Evolutionary conservation across 2,888 invertebrate species (phyloP).

Genomic region (Sympetrum striolatum): DNA sequence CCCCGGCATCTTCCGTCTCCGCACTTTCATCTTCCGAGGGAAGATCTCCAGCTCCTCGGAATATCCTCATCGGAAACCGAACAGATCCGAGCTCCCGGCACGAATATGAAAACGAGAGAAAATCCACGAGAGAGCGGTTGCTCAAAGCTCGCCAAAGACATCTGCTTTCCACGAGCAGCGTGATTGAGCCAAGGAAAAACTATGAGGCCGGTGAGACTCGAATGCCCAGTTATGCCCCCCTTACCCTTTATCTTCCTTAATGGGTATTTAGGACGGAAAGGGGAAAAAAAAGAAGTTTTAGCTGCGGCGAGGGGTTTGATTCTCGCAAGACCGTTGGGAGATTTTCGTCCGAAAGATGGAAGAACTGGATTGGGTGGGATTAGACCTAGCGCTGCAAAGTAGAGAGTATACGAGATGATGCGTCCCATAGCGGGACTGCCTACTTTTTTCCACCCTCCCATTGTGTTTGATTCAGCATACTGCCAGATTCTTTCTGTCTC

Average conservation of each 20-base stretch:
- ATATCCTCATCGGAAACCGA: too few relatives aligned
- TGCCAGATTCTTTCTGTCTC: background rate
- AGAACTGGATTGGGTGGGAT: conserved; percentile 10
- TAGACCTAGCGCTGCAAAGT: conserved; percentile 8
- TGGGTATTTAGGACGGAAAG: conserved; percentile 1
- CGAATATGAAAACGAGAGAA: too few relatives aligned
- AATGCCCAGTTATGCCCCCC: background rate
- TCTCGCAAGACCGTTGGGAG: background rate
- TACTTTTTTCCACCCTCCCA: background rate
- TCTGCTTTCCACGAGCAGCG: background rate
- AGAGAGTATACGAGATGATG: background rate
- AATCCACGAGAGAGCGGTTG: background rate
- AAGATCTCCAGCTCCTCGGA: too few relatives aligned
- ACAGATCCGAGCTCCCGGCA: too few relatives aligned
- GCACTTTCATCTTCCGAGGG: too few relatives aligned
- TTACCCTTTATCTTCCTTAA: background rate
- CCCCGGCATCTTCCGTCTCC: too few relatives aligned
- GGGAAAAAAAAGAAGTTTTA: conserved; percentile 4
- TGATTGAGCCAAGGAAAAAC: background rate
- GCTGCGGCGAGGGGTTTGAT: background rate
- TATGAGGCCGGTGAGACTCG: background rate
- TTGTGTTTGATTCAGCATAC: background rate
- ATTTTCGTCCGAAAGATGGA: background rate
- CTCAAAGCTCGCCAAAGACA: background rate
- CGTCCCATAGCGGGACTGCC: conserved; percentile 1